phyloP scores from a whole-genome alignment of 2,888 invertebrate genomes.

The Melieria picta region DNA sequence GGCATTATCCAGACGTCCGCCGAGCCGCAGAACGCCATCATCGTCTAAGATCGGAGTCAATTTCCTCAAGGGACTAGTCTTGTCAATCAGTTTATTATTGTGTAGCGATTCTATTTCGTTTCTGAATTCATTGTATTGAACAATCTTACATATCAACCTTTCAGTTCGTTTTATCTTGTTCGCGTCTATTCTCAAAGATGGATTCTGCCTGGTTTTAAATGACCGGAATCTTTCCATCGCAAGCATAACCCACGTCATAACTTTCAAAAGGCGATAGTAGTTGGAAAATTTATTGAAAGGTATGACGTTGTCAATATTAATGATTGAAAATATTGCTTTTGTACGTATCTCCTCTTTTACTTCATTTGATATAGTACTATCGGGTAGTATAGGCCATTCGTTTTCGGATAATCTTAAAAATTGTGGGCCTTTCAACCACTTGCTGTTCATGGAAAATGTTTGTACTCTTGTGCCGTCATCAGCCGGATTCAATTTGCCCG shows the following conservation, averaged over 20 bases:
- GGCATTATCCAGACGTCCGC: constrained; percentile 19
- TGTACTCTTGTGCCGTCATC: neutral
- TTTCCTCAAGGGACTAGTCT: constrained; percentile 1
- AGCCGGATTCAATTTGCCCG: constrained; percentile 3
- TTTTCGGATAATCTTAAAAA: neutral
- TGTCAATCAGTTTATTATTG: neutral
- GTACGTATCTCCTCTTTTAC: too few species aligned
- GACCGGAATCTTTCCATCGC: constrained; percentile 4
- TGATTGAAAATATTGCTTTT: too few species aligned
- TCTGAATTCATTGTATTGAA: constrained; percentile 1
- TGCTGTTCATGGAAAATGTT: neutral
- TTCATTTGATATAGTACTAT: neutral
- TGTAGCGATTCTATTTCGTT: neutral
- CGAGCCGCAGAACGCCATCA: neutral
- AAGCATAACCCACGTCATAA: constrained; percentile 5
- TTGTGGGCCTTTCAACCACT: neutral
- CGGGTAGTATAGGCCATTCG: neutral
- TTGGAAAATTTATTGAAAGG: neutral
- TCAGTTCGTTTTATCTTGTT: neutral
- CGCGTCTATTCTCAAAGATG: neutral
- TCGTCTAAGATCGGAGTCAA: neutral
- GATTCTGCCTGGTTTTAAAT: neutral
- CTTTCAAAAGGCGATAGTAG: neutral
- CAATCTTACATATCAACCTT: neutral
- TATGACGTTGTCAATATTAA: neutral